Conservation (phyloP, 2,113 vertebrate genomes). For the Alces alces region DNA sequence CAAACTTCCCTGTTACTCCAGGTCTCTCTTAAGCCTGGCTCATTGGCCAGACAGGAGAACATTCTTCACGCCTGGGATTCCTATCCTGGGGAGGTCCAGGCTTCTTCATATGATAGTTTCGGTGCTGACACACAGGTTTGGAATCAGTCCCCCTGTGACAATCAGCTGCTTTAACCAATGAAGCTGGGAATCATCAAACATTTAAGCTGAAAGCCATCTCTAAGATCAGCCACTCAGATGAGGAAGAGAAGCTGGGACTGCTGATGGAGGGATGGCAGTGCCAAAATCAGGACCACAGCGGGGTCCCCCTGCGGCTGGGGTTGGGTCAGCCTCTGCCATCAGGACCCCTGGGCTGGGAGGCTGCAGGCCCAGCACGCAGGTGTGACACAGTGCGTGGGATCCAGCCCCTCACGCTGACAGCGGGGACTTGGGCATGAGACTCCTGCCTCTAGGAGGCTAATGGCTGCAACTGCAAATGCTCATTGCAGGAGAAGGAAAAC, state of each 20-base stretch:
- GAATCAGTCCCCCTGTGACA: background rate
- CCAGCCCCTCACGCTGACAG: fast-evolving
- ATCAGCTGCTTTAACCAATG: background rate
- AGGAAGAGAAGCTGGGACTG: background rate
- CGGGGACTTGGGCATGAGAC: background rate
- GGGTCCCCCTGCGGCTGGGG: background rate
- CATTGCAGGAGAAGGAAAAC: background rate
- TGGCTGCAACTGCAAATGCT: background rate
- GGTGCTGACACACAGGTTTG: background rate
- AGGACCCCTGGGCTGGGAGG: fast-evolving
- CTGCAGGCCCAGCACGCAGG: background rate
- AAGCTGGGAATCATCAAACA: background rate
- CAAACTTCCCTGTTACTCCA: background rate
- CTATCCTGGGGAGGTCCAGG: background rate
- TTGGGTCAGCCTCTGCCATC: background rate
- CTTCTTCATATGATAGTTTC: background rate
- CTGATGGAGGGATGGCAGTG: background rate
- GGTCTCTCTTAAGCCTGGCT: background rate
- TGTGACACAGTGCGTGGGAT: background rate
- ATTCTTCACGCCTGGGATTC: background rate
- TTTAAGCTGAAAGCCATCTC: background rate
- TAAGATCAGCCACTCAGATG: background rate
- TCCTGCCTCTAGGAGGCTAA: background rate
- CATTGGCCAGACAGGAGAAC: background rate
- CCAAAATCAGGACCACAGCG: fast-evolving